Percentiles rank a stretch among this genome's conserved stretches.
These are phyloP conservation scores for Tolmerus cingulatus DNA, from an alignment of 2,888 invertebrate species.

Conservation along the genomic window DNA sequence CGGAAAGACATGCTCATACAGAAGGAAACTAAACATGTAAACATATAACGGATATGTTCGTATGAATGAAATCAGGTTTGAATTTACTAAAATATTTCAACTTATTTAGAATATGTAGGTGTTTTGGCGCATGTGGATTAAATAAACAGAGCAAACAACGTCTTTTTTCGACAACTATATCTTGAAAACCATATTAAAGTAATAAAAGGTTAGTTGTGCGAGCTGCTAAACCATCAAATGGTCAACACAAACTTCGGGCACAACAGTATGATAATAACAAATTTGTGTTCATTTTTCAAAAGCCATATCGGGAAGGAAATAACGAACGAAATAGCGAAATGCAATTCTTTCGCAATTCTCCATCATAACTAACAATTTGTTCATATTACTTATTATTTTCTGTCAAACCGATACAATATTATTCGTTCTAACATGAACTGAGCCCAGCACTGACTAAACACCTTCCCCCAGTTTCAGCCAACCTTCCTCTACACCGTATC, in stretches of 20 bases:
- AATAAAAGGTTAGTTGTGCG: background rate
- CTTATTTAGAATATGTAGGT: background rate
- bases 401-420: background rate
- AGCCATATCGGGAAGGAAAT: background rate
- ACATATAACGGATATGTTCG: background rate
- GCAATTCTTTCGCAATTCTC: too few relatives aligned
- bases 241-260: background rate
- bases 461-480: background rate
- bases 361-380: background rate
- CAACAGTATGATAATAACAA: too few relatives aligned
- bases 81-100: background rate
- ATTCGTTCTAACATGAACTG: too few relatives aligned
- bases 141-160: background rate
- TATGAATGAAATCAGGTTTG: background rate
- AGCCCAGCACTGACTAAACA: background rate
- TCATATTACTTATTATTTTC: background rate
- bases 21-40: background rate
- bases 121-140: background rate
- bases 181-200: background rate
- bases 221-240: too few relatives aligned
- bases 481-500: background rate
- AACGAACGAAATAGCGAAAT: too few relatives aligned
- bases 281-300: background rate
- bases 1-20: background rate
- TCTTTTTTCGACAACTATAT: background rate